Evolutionary conservation across 2,888 invertebrate genomes (phyloP).

Genomic region (Sarcophaga caerulescens): DNA sequence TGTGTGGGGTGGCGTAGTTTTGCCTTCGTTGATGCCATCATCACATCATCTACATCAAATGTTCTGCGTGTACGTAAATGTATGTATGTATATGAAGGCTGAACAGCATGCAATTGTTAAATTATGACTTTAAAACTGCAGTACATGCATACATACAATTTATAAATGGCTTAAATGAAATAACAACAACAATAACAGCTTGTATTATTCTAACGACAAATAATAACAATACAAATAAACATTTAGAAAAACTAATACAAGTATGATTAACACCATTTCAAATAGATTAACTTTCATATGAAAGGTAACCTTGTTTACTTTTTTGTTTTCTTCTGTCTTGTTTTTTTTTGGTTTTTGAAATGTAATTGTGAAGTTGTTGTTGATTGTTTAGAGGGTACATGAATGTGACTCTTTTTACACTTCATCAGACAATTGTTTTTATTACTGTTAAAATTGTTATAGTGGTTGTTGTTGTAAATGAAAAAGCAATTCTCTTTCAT

Average conservation of each 20-base stretch:
- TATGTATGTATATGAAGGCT: not conserved
- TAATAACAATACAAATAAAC: too few species aligned
- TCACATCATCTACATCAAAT: too few species aligned
- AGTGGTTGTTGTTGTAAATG: not conserved
- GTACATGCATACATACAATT: not conserved
- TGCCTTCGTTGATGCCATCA: too few species aligned
- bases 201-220: not conserved
- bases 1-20: too few species aligned
- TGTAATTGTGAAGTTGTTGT: too few species aligned
- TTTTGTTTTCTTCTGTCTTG: not conserved
- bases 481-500: not conserved
- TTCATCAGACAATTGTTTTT: conserved; percentile 57
- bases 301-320: too few species aligned
- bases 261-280: too few species aligned
- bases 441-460: conserved; percentile 13
- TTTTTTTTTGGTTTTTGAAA: not conserved
- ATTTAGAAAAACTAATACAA: too few species aligned
- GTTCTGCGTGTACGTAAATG: not conserved
- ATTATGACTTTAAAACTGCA: conserved; percentile 48
- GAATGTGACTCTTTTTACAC: conserved; percentile 29
- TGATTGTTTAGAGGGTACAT: too few species aligned
- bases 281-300: not conserved
- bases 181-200: not conserved
- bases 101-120: conserved; percentile 43
- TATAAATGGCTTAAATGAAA: not conserved